Conservation (phyloP, 2,113 vertebrate genomes). For the Falco punctatus region DNA sequence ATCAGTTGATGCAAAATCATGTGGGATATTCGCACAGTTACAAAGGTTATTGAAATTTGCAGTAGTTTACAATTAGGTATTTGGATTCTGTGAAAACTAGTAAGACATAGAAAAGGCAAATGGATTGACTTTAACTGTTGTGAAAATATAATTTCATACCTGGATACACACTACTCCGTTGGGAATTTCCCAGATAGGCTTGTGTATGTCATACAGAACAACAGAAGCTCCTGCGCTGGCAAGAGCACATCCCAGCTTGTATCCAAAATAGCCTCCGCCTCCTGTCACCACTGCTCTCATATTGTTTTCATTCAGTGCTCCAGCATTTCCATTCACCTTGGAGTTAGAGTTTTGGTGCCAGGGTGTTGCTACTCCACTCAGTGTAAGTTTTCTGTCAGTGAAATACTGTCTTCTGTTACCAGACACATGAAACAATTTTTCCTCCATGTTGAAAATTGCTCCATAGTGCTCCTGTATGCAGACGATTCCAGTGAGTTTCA, state of each 20-base stretch:
- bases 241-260: constrained; percentile 85
- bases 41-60: background rate
- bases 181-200: constrained; percentile 79
- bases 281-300: constrained; percentile 88
- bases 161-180: constrained; percentile 79
- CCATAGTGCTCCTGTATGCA: constrained; percentile 18
- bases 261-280: constrained; percentile 91
- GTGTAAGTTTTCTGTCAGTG: constrained; percentile 35
- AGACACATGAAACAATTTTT: background rate
- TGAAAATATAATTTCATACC: constrained; percentile 72
- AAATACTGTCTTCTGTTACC: background rate
- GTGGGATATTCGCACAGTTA: background rate
- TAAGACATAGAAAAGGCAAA: background rate
- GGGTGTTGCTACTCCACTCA: background rate
- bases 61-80: background rate
- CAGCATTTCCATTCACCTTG: background rate
- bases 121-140: background rate
- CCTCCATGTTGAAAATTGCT: constrained; percentile 14
- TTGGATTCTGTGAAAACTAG: background rate
- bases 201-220: constrained; percentile 84
- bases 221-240: constrained; percentile 81
- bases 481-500: constrained; percentile 27
- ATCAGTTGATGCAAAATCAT: background rate
- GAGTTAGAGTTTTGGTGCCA: background rate
- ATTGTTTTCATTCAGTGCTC: background rate